Conservation (phyloP, 2,113 vertebrate genomes). For the Gymnorhina tibicen region DNA sequence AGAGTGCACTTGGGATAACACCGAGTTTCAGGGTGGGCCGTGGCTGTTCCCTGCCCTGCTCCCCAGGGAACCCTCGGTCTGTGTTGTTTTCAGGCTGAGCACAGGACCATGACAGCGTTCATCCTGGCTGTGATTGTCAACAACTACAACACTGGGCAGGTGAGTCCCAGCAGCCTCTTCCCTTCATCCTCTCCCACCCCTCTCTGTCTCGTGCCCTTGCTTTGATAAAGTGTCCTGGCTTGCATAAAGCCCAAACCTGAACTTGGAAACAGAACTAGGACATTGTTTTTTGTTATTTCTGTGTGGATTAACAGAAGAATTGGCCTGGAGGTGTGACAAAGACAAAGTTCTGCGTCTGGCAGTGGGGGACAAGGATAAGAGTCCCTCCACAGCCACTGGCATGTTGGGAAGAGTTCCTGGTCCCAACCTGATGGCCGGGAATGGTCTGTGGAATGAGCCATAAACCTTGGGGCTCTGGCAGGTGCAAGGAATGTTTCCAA, state of each 20-base stretch:
- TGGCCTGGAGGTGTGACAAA: neutral
- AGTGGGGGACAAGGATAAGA: neutral
- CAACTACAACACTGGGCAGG: constrained; percentile 95
- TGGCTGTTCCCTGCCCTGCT: neutral
- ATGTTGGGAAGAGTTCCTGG: neutral
- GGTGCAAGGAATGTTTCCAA: neutral
- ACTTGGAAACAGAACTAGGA: neutral
- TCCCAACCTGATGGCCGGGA: neutral
- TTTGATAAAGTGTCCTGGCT: neutral
- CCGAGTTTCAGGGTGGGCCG: accelerated
- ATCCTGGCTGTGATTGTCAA: constrained; percentile 97
- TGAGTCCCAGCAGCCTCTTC: constrained; percentile 28
- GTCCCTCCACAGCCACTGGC: accelerated
- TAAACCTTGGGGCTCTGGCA: neutral
- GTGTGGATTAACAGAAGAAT: neutral
- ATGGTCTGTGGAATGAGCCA: neutral
- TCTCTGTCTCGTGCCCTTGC: neutral
- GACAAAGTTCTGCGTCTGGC: neutral
- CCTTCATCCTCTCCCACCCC: neutral
- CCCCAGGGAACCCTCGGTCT: neutral
- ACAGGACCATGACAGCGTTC: constrained; percentile 97
- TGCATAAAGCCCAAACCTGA: neutral
- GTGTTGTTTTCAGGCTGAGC: constrained; percentile 83
- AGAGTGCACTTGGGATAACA: accelerated
- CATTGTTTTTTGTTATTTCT: neutral